Conservation (phyloP, 2,113 vertebrate species). For the Oryctolagus cuniculus region DNA sequence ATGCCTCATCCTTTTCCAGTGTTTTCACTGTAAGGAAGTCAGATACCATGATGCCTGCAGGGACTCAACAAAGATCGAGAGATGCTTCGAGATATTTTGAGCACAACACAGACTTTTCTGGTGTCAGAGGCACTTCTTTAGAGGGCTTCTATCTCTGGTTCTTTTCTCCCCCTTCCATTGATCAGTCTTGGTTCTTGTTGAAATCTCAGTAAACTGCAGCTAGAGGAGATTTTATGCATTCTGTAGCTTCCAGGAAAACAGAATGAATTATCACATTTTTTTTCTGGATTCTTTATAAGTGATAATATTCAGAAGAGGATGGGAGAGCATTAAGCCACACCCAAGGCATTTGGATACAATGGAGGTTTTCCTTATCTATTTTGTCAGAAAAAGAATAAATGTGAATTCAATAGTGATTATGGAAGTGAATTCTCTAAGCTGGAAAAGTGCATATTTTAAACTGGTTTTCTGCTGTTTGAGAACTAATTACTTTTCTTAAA, state of each 20-base stretch:
- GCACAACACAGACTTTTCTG: background rate
- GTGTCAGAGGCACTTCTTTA: background rate
- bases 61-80: background rate
- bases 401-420: constrained; percentile 30
- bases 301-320: background rate
- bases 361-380: constrained; percentile 29
- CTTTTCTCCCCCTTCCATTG: background rate
- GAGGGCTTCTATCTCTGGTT: background rate
- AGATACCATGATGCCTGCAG: background rate
- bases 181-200: background rate
- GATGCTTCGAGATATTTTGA: background rate
- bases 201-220: background rate
- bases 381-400: constrained; percentile 54
- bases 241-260: background rate
- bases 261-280: background rate
- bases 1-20: background rate
- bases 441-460: constrained; percentile 70
- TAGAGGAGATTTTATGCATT: background rate
- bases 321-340: background rate
- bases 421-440: constrained; percentile 15
- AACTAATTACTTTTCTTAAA: constrained; percentile 68
- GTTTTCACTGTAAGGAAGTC: background rate
- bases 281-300: constrained; percentile 40
- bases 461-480: constrained; percentile 67
- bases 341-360: constrained; percentile 11